Conservation (phyloP, 2,797 vertebrate genomes). For the Phrynocephalus vlangalii region DNA sequence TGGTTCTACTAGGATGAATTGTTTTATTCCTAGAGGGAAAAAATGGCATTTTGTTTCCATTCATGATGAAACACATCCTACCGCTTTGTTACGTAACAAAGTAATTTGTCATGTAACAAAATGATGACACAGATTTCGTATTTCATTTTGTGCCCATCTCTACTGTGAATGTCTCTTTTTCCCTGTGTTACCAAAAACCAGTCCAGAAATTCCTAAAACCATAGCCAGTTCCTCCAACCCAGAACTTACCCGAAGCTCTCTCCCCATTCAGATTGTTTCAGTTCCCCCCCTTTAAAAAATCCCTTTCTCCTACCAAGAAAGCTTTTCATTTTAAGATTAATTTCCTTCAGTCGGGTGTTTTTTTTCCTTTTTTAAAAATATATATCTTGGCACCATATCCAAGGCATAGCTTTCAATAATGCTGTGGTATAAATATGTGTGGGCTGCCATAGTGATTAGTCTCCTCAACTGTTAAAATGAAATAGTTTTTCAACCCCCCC, state of each 20-base stretch:
- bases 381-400: slow-evolving; percentile 22
- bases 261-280: neutral
- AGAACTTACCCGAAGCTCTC: neutral
- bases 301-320: neutral
- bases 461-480: slow-evolving; percentile 6
- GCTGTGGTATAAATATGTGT: neutral
- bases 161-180: neutral
- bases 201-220: neutral
- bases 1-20: too few species aligned
- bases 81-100: too few species aligned
- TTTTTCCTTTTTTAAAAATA: neutral
- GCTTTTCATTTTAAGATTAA: slow-evolving; percentile 40
- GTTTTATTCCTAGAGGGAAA: too few species aligned
- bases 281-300: neutral
- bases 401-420: neutral
- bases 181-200: neutral
- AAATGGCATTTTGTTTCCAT: too few species aligned
- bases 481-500: neutral
- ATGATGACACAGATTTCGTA: too few species aligned
- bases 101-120: too few species aligned
- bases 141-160: too few species aligned
- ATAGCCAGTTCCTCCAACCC: neutral
- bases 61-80: too few species aligned
- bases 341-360: slow-evolving; percentile 28
- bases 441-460: slow-evolving; percentile 8